These are phyloP conservation scores for Oncorhynchus keta DNA, from an alignment of 2,113 vertebrate genomes.

Conservation along the genomic window DNA sequence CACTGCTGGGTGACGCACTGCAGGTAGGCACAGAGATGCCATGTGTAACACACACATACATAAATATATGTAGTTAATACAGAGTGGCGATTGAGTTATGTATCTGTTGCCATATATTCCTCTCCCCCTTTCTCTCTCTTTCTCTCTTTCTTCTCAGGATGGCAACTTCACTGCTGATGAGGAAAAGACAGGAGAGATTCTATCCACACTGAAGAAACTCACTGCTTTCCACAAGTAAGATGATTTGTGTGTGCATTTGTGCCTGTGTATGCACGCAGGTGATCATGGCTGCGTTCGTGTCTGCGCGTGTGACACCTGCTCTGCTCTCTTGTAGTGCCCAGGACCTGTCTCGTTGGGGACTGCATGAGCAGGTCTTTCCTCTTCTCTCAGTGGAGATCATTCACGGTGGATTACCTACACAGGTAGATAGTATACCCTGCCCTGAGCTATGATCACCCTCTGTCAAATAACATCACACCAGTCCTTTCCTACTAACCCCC, in stretches of 20 bases:
- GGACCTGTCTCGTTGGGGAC: conserved; percentile 79
- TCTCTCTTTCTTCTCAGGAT: conserved; percentile 62
- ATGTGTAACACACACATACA: background rate
- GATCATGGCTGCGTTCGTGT: background rate
- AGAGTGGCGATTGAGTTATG: background rate
- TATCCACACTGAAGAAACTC: conserved; percentile 77
- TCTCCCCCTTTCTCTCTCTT: background rate
- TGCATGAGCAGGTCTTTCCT: conserved; percentile 74
- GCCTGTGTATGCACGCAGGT: background rate
- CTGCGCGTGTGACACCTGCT: conserved; percentile 1
- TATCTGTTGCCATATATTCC: background rate
- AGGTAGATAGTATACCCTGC: conserved; percentile 65
- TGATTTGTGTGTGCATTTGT: background rate
- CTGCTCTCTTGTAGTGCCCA: conserved; percentile 75
- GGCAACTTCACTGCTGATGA: conserved; percentile 64
- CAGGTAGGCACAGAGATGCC: conserved; percentile 56
- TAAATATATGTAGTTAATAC: background rate
- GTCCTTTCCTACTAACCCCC: background rate
- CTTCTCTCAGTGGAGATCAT: conserved; percentile 71
- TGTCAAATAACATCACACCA: background rate
- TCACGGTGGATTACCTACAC: conserved; percentile 59
- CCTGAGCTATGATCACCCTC: too few species aligned
- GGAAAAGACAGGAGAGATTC: conserved; percentile 60
- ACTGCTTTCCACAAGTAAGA: conserved; percentile 85
- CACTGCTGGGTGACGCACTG: conserved; percentile 66